These are phyloP conservation scores for Synergus laeviventris DNA, from an alignment of 2,888 invertebrate species.

Conservation along the genomic window DNA sequence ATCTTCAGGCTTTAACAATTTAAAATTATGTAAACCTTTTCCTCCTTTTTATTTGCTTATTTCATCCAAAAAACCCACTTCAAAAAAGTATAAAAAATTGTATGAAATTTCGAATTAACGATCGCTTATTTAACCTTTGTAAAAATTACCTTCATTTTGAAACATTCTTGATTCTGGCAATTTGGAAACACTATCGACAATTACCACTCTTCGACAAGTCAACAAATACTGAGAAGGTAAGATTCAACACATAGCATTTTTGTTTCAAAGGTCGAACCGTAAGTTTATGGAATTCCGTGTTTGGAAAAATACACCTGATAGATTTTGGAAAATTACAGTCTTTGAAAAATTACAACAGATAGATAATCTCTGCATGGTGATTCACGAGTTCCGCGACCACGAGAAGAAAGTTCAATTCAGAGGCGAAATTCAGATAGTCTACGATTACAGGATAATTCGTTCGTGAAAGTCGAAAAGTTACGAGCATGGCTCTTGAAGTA, in stretches of 20 bases:
- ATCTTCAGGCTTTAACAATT: too few species aligned
- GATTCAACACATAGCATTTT: too few species aligned
- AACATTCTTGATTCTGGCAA: neutral
- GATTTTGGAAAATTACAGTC: too few species aligned
- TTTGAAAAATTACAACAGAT: conserved; percentile 18
- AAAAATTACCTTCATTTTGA: neutral
- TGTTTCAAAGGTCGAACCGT: too few species aligned
- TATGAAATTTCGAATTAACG: neutral
- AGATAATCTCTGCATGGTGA: conserved; percentile 47
- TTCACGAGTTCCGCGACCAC: conserved; percentile 53
- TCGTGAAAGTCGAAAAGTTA: conserved; percentile 44
- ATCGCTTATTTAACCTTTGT: neutral
- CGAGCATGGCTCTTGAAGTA: conserved; percentile 34
- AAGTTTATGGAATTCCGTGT: too few species aligned
- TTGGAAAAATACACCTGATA: too few species aligned
- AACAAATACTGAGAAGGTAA: neutral
- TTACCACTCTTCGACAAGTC: neutral
- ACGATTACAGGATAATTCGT: conserved; percentile 43
- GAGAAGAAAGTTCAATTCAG: conserved; percentile 54
- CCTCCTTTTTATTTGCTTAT: too few species aligned
- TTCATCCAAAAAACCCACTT: too few species aligned
- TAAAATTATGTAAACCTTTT: too few species aligned
- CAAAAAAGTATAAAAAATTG: neutral
- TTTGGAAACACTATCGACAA: neutral
- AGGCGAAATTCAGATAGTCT: conserved; percentile 45